phyloP scores from a whole-genome alignment of 1,140 invertebrate genomes.

The Meloidogyne floridensis region DNA sequence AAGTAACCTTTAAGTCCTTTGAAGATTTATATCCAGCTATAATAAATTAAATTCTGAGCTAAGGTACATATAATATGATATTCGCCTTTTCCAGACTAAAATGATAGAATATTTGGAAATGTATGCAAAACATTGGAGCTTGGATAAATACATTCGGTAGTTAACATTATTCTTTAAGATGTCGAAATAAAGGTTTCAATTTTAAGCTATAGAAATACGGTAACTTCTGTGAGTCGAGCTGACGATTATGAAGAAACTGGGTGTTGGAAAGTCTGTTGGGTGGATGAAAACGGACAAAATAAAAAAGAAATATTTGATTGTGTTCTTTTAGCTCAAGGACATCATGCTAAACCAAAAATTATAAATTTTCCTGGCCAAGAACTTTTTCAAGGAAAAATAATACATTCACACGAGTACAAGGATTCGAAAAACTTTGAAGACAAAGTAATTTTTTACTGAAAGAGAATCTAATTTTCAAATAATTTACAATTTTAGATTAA shows the following conservation, averaged over 20 bases:
- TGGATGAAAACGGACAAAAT: conserved; percentile 36
- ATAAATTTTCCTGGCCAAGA: conserved; percentile 58
- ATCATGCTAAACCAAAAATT: conserved; percentile 63
- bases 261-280: conserved; percentile 55
- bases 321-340: conserved; percentile 58
- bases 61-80: neutral
- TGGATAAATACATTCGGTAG: conserved; percentile 60
- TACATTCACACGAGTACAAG: conserved; percentile 67
- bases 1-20: too few species aligned
- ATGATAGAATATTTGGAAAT: conserved; percentile 50
- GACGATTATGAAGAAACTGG: conserved; percentile 30
- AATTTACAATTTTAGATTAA: conserved; percentile 11
- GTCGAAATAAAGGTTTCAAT: neutral
- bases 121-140: conserved; percentile 65
- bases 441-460: too few species aligned
- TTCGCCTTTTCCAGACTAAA: conserved; percentile 63
- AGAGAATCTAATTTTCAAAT: conserved; percentile 39
- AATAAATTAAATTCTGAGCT: too few species aligned
- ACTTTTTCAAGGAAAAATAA: conserved; percentile 66
- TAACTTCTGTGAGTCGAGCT: conserved; percentile 20
- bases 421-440: conserved; percentile 63
- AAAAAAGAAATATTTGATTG: conserved; percentile 66
- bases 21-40: too few species aligned
- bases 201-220: conserved; percentile 26
- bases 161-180: neutral